Evolutionary conservation across 2,888 invertebrate species (phyloP).

Genomic region (Harpalus rufipes): DNA sequence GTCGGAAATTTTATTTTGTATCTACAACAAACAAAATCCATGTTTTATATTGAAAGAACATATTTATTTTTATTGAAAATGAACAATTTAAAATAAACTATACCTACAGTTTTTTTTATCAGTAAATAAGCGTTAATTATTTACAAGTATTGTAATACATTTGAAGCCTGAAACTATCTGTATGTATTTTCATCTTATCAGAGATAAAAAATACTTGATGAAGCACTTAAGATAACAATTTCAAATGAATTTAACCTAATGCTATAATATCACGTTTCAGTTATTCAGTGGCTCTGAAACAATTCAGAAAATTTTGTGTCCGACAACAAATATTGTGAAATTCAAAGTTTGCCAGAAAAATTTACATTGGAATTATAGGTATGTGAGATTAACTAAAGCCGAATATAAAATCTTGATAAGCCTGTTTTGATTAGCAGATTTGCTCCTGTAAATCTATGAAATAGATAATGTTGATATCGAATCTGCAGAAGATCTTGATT

Average conservation of each 20-base stretch:
- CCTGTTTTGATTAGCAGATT: conserved; percentile 16
- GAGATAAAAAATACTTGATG: conserved; percentile 35
- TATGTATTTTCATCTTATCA: conserved; percentile 33
- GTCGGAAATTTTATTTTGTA: too few relatives aligned
- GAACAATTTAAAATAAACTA: not conserved
- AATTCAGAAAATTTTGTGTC: not conserved
- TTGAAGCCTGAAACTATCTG: not conserved
- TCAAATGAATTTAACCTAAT: conserved; percentile 28
- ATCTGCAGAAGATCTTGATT: not conserved
- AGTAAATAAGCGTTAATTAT: not conserved
- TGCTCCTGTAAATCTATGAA: not conserved
- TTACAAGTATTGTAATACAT: conserved; percentile 13
- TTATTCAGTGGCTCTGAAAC: conserved; percentile 48
- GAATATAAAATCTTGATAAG: conserved; percentile 30
- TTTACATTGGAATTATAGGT: not conserved
- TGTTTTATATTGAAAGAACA: too few relatives aligned
- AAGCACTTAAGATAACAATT: conserved; percentile 49
- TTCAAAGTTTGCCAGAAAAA: not conserved
- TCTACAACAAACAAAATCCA: too few relatives aligned
- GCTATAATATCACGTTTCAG: conserved; percentile 21
- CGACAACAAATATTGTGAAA: not conserved
- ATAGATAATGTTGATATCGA: conserved; percentile 23
- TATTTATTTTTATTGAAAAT: not conserved
- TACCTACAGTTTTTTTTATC: not conserved
- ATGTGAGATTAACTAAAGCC: conserved; percentile 40